Evolutionary conservation across 2,888 invertebrate species (phyloP).

Genomic region (Papilio demoleus): DNA sequence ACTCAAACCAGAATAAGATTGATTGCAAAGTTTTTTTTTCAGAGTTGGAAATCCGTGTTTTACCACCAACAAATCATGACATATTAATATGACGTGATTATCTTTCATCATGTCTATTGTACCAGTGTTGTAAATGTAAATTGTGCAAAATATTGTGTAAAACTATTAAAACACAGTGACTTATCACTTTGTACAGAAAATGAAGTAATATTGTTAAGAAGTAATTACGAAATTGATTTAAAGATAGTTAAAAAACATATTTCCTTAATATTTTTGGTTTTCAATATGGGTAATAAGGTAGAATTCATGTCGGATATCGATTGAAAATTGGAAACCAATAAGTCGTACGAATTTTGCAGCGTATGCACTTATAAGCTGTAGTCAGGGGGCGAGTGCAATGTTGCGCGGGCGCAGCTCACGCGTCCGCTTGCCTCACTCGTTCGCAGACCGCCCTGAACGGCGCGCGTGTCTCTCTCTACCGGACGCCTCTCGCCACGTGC

Average conservation of each 20-base stretch:
- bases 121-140: background rate
- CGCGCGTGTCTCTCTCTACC: slow-evolving; percentile 56
- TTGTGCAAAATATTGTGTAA: slow-evolving; percentile 14
- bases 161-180: background rate
- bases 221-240: background rate
- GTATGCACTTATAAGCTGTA: slow-evolving; percentile 22
- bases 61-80: too few relatives aligned
- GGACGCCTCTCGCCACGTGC: slow-evolving; percentile 54
- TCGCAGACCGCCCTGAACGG: slow-evolving; percentile 59
- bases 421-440: slow-evolving; percentile 51
- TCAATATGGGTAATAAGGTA: background rate
- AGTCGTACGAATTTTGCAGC: slow-evolving; percentile 17
- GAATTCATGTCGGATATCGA: background rate
- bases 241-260: too few relatives aligned
- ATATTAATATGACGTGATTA: background rate
- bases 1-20: too few relatives aligned
- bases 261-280: too few relatives aligned
- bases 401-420: slow-evolving; percentile 50
- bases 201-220: background rate
- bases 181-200: background rate
- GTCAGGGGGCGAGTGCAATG: slow-evolving; percentile 41
- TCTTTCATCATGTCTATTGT: background rate
- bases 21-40: too few relatives aligned
- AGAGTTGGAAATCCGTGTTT: too few relatives aligned
- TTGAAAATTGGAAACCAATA: background rate